Conservation (phyloP, 1,140 invertebrate species). For the Lasioglossum baleicum region DNA sequence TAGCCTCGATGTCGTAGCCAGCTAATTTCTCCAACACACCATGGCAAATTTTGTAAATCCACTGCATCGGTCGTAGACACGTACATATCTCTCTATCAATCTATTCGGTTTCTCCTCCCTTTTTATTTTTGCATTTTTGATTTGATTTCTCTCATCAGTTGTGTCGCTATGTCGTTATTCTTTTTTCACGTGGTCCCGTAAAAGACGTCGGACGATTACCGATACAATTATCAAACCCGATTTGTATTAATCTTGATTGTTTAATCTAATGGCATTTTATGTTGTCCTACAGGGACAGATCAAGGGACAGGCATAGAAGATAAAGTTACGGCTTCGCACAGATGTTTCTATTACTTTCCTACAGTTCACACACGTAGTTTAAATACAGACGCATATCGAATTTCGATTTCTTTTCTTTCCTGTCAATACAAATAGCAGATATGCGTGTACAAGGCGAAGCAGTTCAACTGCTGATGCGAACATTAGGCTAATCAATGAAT, state of each 20-base stretch:
- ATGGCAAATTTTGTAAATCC: slow-evolving; percentile 50
- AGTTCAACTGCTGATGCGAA: background rate
- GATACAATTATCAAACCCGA: slow-evolving; percentile 11
- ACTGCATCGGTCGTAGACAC: slow-evolving; percentile 54
- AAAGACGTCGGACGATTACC: slow-evolving; percentile 1
- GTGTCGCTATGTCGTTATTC: background rate
- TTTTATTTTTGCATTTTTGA: slow-evolving; percentile 45
- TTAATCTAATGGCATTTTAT: slow-evolving; percentile 66
- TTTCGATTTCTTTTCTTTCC: slow-evolving; percentile 17
- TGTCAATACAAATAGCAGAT: slow-evolving; percentile 1
- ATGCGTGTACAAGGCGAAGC: background rate
- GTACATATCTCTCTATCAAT: slow-evolving; percentile 8
- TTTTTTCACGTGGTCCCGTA: background rate
- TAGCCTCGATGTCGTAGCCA: slow-evolving; percentile 43
- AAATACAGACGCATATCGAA: slow-evolving; percentile 26
- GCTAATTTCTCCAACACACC: slow-evolving; percentile 52
- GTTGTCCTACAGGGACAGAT: slow-evolving; percentile 75
- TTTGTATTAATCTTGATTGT: slow-evolving; percentile 3
- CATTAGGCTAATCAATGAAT: slow-evolving; percentile 13
- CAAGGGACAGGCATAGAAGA: slow-evolving; percentile 77
- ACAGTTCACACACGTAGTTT: slow-evolving; percentile 46
- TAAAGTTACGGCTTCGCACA: slow-evolving; percentile 67
- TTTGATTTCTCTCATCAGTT: background rate
- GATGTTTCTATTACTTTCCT: slow-evolving; percentile 65
- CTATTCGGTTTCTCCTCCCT: slow-evolving; percentile 21